Evolutionary conservation across 1,140 invertebrate species (phyloP), one percentile per base, ranked within the genome.

Genomic region (Saccostrea glomerata): DNA sequence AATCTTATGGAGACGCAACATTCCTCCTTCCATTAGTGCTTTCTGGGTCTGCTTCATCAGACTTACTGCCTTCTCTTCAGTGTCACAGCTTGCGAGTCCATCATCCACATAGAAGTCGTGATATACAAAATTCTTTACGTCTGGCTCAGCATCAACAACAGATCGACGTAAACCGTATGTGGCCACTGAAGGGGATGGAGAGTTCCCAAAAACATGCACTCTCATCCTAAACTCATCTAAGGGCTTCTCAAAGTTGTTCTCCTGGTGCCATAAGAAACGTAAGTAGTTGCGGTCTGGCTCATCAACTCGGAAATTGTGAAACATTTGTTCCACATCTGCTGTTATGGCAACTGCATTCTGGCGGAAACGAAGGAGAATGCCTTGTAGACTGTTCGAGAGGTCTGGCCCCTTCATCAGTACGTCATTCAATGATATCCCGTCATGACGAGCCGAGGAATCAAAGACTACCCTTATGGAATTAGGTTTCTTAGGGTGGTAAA

Each of bases 331-430:
- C 15, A 83, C 89, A 23, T 40, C 88, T 84, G 63, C 90, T 84
- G n/a, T 20, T 17, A 91, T 60, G 9, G 86, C 91, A 36, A 91
- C 23, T 56, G 25, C 23, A 23, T 88, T 82, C 36, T 40, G 23
- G 7, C 91, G 89, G 63, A 92, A 92, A 20, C 89, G 84, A 4
- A 91, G 77, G 0, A 92, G 86, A 23, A 92, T 86, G 7, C 86
- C 90, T 20, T 89, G 47, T 15, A 91, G 56, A 47, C 83, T 88
- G 66, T 56, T 92, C 90, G 95, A 94, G 0, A 95, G 60, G 86
- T 92, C 93, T 17, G 95, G 94, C 12, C 92, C 92, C 9, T 70
- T 9, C 15, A 89, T 55, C 36, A 92, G 58, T 2, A 85, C 40
- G 20, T 89, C 56, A 84, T 93, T 93, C 0, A 93, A 85, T 17